Base-by-base conservation (phyloP, 1,140 invertebrate genomes). In the Drosophila virilis region DNA sequence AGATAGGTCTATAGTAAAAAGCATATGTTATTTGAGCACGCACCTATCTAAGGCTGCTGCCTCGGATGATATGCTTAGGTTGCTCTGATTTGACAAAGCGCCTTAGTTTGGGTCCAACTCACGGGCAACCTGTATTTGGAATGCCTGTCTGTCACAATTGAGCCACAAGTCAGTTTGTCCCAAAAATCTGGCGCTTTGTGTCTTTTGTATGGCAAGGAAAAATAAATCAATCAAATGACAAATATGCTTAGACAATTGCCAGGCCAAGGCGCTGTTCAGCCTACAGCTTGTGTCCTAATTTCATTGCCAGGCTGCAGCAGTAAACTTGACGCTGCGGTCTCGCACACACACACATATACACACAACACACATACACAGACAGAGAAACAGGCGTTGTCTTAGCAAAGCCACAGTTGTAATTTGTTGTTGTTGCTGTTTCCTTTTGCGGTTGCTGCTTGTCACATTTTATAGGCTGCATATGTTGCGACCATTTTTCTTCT, bases 161-260 rank as follows among this genome's bases (percentile, higher is more conserved):
- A 74, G 71, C 71, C 66, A 69, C 48, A 74, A 60, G 65, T 69
- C 71, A 69, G 48, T 57, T 28, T 55, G 37, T 32, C 43, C 61
- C 15, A 60, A 48, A 69, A 59, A 55, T 42, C 57, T 58, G 32
- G 33, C 45, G 32, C 54, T 65, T 37, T 58, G 57, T 77, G 67
- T 79, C 73, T 74, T 86, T 68, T 74, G 64, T 69, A 65, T 70
- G 66, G 77, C 80, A 78, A 8, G 42, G 43, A 59, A 74, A 61
- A 86, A 89, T 89, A 89, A 89, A 89, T 89, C 85, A 89, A 89
- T 89, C 85, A 89, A 81, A 89, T 85, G 85, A 79, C 85, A 89
- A 89, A 89, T 89, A 90, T 90, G 85, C 85, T 90, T 76, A 78
- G 81, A 82, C 85, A 89, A 90, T 89, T 89, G 85, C 80, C 75